Conservation (phyloP, 2,797 vertebrate species). For the Hoplostethus atlanticus region DNA sequence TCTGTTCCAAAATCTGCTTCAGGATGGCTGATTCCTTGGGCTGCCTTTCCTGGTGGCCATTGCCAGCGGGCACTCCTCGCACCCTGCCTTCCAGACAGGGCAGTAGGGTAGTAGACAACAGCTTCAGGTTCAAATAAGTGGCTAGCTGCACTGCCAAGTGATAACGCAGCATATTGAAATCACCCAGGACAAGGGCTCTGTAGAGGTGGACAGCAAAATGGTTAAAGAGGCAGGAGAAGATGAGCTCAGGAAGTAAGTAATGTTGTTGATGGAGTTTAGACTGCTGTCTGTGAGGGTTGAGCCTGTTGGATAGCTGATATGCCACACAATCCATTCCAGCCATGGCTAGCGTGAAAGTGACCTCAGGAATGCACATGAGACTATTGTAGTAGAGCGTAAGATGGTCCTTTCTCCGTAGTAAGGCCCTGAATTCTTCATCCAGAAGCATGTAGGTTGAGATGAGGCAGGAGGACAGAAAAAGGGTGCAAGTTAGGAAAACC, state of each 20-base stretch:
- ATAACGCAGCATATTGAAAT: conserved; percentile 2
- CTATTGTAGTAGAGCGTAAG: neutral
- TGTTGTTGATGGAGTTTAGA: neutral
- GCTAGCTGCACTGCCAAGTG: conserved; percentile 27
- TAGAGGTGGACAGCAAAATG: conserved; percentile 35
- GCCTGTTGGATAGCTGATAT: neutral
- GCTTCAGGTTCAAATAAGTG: conserved; percentile 12
- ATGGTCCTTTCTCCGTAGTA: neutral
- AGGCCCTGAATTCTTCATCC: neutral
- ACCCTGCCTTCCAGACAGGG: neutral
- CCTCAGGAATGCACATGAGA: conserved; percentile 17
- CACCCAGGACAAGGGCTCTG: conserved; percentile 8
- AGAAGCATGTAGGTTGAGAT: conserved; percentile 17
- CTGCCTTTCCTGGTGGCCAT: neutral
- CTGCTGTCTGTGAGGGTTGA: neutral
- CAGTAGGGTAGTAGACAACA: neutral
- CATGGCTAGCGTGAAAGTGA: conserved; percentile 14
- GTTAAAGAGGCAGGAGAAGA: conserved; percentile 26
- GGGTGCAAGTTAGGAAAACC: conserved; percentile 16
- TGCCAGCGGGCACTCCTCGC: neutral
- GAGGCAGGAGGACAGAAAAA: conserved; percentile 8
- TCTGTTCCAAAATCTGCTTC: conserved; percentile 22
- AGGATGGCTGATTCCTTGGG: neutral
- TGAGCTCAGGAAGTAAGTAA: conserved; percentile 21
- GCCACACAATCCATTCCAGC: conserved; percentile 16